These are phyloP conservation scores for Proisotoma minuta DNA, from an alignment of 2,888 invertebrate species.

Conservation along the genomic window DNA sequence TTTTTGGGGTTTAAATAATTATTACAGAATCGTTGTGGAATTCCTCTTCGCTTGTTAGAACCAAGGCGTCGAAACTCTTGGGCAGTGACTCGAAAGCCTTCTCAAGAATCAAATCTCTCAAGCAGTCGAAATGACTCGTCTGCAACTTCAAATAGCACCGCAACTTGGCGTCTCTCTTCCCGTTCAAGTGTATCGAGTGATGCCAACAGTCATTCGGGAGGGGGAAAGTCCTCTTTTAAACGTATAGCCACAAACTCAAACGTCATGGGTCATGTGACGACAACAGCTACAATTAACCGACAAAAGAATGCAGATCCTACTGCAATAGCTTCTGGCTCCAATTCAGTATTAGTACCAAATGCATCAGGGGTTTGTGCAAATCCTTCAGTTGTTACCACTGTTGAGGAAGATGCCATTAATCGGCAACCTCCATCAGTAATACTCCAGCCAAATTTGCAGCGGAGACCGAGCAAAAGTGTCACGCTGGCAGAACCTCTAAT, in stretches of 20 bases:
- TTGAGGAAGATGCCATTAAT: slow-evolving; percentile 1
- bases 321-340: slow-evolving; percentile 32
- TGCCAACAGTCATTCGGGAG: slow-evolving; percentile 49
- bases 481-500: background rate
- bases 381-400: slow-evolving; percentile 2
- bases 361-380: slow-evolving; percentile 31
- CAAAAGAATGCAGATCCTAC: slow-evolving; percentile 42
- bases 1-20: background rate
- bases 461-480: slow-evolving; percentile 11
- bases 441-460: slow-evolving; percentile 6
- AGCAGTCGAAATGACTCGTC: slow-evolving; percentile 88
- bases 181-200: slow-evolving; percentile 72
- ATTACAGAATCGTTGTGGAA: slow-evolving; percentile 64
- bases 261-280: slow-evolving; percentile 6
- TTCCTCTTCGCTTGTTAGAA: slow-evolving; percentile 67
- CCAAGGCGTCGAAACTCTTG: slow-evolving; percentile 78
- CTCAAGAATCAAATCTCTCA: slow-evolving; percentile 85
- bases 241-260: slow-evolving; percentile 22
- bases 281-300: slow-evolving; percentile 22
- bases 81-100: slow-evolving; percentile 85
- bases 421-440: background rate
- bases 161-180: slow-evolving; percentile 76
- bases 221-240: slow-evolving; percentile 43
- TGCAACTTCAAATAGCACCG: slow-evolving; percentile 73
- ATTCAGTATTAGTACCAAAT: slow-evolving; percentile 25